Percentiles rank a stretch among this genome's conserved stretches.
Conservation (phyloP, 2,888 invertebrate species). For the Yponomeuta plumbellus region DNA sequence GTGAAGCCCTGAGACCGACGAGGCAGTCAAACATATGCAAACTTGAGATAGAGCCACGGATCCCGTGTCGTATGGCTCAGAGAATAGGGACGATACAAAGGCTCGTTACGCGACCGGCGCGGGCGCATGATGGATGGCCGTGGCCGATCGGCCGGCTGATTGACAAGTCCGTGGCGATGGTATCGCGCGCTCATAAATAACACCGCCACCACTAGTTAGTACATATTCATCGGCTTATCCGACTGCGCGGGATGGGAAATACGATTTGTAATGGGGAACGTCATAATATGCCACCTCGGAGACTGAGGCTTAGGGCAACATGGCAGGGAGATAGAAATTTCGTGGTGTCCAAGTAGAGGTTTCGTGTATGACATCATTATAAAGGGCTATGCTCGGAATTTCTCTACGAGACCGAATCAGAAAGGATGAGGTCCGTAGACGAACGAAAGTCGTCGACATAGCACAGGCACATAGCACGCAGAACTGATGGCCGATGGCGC, state of each 20-base stretch:
- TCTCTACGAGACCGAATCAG: too few relatives aligned
- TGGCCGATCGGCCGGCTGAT: conserved; percentile 62
- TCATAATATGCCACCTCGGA: background rate
- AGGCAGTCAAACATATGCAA: background rate
- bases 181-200: conserved; percentile 68
- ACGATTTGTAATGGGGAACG: background rate
- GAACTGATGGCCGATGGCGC: too few relatives aligned
- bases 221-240: conserved; percentile 52
- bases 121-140: conserved; percentile 66
- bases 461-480: too few relatives aligned
- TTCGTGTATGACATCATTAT: too few relatives aligned
- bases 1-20: too few relatives aligned
- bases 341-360: too few relatives aligned
- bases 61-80: conserved; percentile 24
- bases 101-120: conserved; percentile 68
- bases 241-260: background rate
- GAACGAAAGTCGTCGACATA: too few relatives aligned
- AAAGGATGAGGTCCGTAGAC: too few relatives aligned
- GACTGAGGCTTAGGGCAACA: background rate
- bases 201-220: conserved; percentile 69
- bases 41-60: background rate
- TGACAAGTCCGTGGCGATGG: conserved; percentile 72
- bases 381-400: too few relatives aligned
- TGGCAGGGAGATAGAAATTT: too few relatives aligned
- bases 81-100: conserved; percentile 43